A percentile compares a stretch with the other conserved stretches of the same genome.
phyloP scores from a whole-genome alignment of 2,113 vertebrate genomes.

The Chaetodon trifascialis region DNA sequence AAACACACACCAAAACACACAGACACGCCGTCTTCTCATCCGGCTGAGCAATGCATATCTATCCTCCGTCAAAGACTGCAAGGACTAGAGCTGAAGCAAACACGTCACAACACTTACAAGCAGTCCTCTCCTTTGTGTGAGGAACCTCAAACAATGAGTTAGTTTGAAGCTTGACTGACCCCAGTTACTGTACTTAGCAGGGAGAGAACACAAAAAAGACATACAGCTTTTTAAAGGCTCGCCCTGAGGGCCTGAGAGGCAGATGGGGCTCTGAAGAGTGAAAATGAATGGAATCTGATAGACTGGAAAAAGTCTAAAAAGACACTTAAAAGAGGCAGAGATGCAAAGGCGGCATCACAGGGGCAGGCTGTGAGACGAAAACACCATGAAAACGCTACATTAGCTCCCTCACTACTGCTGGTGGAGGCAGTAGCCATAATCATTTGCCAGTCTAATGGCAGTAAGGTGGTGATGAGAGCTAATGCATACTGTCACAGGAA shows the following conservation, averaged over 20 bases:
- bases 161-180: constrained; percentile 76
- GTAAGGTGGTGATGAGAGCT: constrained; percentile 75
- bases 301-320: constrained; percentile 81
- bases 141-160: constrained; percentile 65
- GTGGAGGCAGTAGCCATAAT: constrained; percentile 68
- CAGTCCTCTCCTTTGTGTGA: constrained; percentile 54
- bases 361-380: constrained; percentile 63
- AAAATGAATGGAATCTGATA: constrained; percentile 79
- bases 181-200: constrained; percentile 69
- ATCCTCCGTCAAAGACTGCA: constrained; percentile 35
- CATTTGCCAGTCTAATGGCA: constrained; percentile 77
- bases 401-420: constrained; percentile 65
- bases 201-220: constrained; percentile 58
- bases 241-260: constrained; percentile 60
- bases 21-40: constrained; percentile 32
- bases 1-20: constrained; percentile 24
- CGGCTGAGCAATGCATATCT: neutral
- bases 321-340: constrained; percentile 73
- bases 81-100: constrained; percentile 48
- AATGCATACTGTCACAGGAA: constrained; percentile 79
- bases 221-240: constrained; percentile 69
- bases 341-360: constrained; percentile 65
- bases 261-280: constrained; percentile 71
- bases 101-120: constrained; percentile 40
- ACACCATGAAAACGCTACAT: constrained; percentile 73